These are phyloP conservation scores for Ceratotherium simum DNA, from an alignment of 2,113 vertebrate genomes.

Conservation along the genomic window DNA sequence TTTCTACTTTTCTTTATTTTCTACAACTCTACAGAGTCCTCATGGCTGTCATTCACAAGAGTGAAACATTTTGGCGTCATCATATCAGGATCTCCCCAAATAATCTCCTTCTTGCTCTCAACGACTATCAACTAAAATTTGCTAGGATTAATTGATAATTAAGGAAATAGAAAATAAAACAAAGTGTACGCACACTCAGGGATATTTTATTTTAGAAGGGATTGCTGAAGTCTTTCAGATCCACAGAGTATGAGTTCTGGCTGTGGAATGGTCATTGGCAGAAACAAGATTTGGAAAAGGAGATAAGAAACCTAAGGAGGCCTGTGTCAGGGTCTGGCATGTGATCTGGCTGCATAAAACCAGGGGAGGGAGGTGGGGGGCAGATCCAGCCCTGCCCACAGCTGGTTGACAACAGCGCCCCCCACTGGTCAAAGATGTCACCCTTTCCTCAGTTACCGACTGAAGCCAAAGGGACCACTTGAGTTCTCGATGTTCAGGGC, in stretches of 20 bases:
- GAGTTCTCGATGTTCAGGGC: neutral
- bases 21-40: neutral
- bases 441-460: neutral
- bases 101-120: slow-evolving; percentile 17
- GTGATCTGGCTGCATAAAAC: neutral
- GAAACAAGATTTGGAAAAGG: neutral
- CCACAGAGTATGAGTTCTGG: neutral
- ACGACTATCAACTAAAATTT: neutral
- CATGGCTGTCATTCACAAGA: neutral
- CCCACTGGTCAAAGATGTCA: neutral
- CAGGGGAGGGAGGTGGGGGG: neutral
- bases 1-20: neutral
- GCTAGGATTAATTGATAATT: neutral
- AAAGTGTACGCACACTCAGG: neutral
- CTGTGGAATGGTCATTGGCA: neutral
- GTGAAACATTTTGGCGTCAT: neutral
- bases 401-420: neutral
- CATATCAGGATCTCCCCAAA: neutral
- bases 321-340: neutral
- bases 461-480: neutral
- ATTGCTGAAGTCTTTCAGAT: neutral
- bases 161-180: slow-evolving; percentile 10
- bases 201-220: neutral
- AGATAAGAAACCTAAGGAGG: neutral
- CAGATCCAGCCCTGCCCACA: neutral